Conservation (phyloP, 53 echinoderm and acorn worm genomes). For the Mesocentrotus franciscanus region DNA sequence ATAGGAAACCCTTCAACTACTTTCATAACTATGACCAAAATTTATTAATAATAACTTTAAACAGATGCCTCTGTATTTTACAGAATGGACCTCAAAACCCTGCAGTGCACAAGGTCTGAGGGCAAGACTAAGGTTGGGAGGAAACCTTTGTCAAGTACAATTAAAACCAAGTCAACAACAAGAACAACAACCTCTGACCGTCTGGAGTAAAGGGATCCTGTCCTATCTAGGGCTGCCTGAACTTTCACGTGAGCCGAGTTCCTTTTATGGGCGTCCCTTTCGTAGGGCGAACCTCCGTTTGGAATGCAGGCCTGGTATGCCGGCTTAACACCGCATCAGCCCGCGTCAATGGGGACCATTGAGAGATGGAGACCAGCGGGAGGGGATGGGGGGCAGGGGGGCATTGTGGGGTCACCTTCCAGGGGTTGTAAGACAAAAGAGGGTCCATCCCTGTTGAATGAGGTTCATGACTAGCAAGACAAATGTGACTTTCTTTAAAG, state of each 20-base stretch:
- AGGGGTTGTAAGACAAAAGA: too few relatives aligned
- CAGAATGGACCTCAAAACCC: not conserved
- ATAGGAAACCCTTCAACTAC: too few relatives aligned
- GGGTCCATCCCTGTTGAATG: too few relatives aligned
- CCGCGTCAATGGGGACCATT: conserved; percentile 56
- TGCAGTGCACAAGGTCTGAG: not conserved
- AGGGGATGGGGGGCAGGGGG: not conserved
- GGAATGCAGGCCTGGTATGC: conserved; percentile 65
- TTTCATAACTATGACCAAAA: too few relatives aligned
- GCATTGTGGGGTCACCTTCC: too few relatives aligned
- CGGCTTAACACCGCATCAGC: conserved; percentile 62
- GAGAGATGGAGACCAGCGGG: not conserved
- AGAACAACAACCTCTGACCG: conserved; percentile 36
- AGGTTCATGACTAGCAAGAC: too few relatives aligned
- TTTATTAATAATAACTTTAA: too few relatives aligned
- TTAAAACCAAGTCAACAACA: conserved; percentile 1
- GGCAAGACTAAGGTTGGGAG: not conserved
- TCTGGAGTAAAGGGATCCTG: conserved; percentile 29
- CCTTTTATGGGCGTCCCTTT: conserved; percentile 63
- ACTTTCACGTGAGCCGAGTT: conserved; percentile 53
- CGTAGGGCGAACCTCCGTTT: conserved; percentile 19
- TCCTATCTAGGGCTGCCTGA: conserved; percentile 32
- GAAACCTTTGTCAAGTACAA: conserved; percentile 15
- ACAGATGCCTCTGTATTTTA: too few relatives aligned
- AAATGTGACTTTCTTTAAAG: too few relatives aligned